These are phyloP conservation scores for Periophthalmodon schlosseri DNA, from an alignment of 2,113 vertebrate species.

Conservation along the genomic window DNA sequence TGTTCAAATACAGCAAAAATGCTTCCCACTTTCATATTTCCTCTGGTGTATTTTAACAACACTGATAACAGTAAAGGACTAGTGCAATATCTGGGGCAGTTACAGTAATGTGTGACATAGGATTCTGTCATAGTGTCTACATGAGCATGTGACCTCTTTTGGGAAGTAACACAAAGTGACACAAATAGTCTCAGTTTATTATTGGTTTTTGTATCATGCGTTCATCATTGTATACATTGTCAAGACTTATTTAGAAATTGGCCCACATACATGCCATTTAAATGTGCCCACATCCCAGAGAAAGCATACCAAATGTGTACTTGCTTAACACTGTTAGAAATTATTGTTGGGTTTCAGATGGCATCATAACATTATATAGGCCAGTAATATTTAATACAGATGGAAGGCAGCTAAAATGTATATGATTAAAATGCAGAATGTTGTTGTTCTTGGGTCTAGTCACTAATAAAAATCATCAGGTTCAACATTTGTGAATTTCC, in stretches of 20 bases:
- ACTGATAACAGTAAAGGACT: neutral
- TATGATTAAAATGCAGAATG: too few species aligned
- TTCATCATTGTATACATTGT: constrained; percentile 8
- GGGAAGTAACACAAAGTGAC: constrained; percentile 47
- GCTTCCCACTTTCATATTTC: neutral
- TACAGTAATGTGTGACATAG: constrained; percentile 21
- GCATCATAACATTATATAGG: too few species aligned
- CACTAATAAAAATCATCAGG: too few species aligned
- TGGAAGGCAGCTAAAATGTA: too few species aligned
- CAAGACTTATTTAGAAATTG: neutral
- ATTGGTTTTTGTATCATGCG: neutral
- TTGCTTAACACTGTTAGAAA: neutral
- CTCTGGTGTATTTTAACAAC: neutral
- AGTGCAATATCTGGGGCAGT: neutral
- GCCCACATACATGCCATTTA: neutral
- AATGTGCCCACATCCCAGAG: neutral
- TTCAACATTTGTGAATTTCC: too few species aligned
- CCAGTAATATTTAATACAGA: too few species aligned
- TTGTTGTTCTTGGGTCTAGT: too few species aligned
- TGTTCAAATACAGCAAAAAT: neutral
- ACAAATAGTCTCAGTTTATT: constrained; percentile 14
- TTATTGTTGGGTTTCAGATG: too few species aligned
- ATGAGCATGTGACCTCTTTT: constrained; percentile 16
- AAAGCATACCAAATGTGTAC: neutral
- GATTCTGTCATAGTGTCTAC: constrained; percentile 2